Conservation (phyloP, 1,140 invertebrate species). For the Brachionus asplanchnoidis region DNA sequence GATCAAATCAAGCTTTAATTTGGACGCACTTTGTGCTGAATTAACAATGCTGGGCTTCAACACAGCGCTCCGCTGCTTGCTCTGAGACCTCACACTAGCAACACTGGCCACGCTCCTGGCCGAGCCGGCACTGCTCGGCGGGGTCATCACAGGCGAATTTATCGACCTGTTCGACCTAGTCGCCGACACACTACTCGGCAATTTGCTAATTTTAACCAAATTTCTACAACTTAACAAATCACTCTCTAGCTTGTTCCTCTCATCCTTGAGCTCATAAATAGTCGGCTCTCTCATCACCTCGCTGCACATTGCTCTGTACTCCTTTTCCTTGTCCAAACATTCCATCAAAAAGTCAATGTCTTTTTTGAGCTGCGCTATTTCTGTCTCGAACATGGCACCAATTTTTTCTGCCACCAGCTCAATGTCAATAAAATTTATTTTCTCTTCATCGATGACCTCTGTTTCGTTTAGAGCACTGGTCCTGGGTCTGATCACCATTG, state of each 20-base stretch:
- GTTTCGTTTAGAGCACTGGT: neutral
- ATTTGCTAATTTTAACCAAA: neutral
- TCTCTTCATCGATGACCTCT: neutral
- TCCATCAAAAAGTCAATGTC: slow-evolving; percentile 29
- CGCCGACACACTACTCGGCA: neutral
- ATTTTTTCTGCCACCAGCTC: neutral
- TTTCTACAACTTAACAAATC: slow-evolving; percentile 33
- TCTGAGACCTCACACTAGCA: neutral
- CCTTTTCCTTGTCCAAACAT: neutral
- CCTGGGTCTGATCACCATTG: neutral
- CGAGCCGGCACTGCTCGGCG: neutral
- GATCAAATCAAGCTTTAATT: slow-evolving; percentile 14
- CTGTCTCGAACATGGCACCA: neutral
- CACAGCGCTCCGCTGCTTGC: neutral
- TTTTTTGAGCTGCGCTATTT: neutral
- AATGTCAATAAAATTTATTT: slow-evolving; percentile 12
- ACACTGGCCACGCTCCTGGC: neutral
- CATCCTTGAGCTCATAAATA: slow-evolving; percentile 20
- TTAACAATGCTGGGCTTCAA: neutral
- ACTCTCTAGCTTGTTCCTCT: slow-evolving; percentile 20
- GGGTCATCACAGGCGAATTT: neutral
- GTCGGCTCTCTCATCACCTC: neutral
- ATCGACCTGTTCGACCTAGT: slow-evolving; percentile 1
- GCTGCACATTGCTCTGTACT: neutral
- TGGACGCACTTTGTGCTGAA: neutral